Conservation (phyloP, 1,140 invertebrate genomes). For the Pteromalus puparum region DNA sequence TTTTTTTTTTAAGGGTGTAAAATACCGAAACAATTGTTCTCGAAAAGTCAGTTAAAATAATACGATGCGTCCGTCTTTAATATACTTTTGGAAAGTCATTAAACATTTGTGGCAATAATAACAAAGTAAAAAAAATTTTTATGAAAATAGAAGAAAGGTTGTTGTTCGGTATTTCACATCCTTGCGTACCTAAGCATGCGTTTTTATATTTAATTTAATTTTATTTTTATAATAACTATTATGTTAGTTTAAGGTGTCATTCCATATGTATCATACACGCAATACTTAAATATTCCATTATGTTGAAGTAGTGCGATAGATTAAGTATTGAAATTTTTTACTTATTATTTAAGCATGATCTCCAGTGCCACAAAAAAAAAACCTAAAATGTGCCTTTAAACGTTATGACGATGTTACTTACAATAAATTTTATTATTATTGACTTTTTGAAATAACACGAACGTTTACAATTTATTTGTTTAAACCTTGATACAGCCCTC, state of each 20-base stretch:
- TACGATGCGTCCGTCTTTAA: too few species aligned
- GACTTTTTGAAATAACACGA: constrained; percentile 25
- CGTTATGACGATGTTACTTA: constrained; percentile 20
- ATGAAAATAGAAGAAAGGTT: background rate
- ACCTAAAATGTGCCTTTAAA: constrained; percentile 41
- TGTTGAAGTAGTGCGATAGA: background rate
- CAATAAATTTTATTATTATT: constrained; percentile 47
- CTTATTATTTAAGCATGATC: constrained; percentile 43
- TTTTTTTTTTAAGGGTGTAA: constrained; percentile 21
- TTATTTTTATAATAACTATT: constrained; percentile 31
- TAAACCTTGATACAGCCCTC: constrained; percentile 58
- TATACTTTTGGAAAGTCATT: too few species aligned
- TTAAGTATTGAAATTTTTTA: constrained; percentile 38
- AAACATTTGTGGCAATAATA: too few species aligned
- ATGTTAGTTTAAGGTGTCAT: constrained; percentile 20
- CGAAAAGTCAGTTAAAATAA: too few species aligned
- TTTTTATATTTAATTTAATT: constrained; percentile 17
- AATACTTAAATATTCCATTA: constrained; percentile 32
- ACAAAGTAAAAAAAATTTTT: background rate
- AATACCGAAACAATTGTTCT: too few species aligned
- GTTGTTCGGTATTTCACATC: constrained; percentile 10
- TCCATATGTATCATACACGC: background rate
- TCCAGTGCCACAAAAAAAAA: constrained; percentile 28
- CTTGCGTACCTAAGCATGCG: background rate
- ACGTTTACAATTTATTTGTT: constrained; percentile 39